These are phyloP conservation scores for Zophobas morio DNA, from an alignment of 1,140 invertebrate species.

Conservation along the genomic window DNA sequence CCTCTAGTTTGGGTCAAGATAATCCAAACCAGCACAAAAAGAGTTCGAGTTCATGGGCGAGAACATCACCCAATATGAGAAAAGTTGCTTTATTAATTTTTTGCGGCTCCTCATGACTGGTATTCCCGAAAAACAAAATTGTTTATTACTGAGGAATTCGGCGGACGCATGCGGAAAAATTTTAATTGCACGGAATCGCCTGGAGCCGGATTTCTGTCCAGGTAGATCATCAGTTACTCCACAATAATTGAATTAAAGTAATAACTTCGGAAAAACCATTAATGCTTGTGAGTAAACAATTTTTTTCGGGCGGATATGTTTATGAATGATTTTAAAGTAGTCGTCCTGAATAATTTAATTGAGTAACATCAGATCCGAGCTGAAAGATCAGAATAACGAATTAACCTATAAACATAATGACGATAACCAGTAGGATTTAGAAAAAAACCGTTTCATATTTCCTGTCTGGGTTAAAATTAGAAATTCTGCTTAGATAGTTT, in stretches of 20 bases:
- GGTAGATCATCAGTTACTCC: conserved; percentile 20
- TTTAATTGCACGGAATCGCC: conserved; percentile 16
- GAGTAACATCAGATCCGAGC: conserved; percentile 9
- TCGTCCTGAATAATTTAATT: conserved; percentile 37
- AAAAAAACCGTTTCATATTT: conserved; percentile 26
- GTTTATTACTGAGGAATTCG: conserved; percentile 13
- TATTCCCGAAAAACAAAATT: neutral
- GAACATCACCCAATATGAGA: neutral
- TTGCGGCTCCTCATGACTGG: neutral
- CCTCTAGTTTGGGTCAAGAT: conserved; percentile 27
- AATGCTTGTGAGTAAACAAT: conserved; percentile 15
- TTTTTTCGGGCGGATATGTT: conserved; percentile 29
- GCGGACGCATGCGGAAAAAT: conserved; percentile 1
- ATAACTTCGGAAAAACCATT: conserved; percentile 19
- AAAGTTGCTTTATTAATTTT: neutral
- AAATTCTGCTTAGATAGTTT: conserved; percentile 40
- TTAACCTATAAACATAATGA: conserved; percentile 40
- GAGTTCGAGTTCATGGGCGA: conserved; percentile 20
- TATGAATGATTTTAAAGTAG: conserved; percentile 31
- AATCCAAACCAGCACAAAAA: conserved; percentile 4
- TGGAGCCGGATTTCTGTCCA: conserved; percentile 14
- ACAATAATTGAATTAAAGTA: conserved; percentile 33
- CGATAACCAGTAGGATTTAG: conserved; percentile 7
- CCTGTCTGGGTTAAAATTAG: conserved; percentile 38
- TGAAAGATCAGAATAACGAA: conserved; percentile 13